Percentiles rank a stretch among this genome's conserved stretches.
Evolutionary conservation across 2,888 invertebrate genomes (phyloP).

Genomic region (Rhaphigaster nebulosa): DNA sequence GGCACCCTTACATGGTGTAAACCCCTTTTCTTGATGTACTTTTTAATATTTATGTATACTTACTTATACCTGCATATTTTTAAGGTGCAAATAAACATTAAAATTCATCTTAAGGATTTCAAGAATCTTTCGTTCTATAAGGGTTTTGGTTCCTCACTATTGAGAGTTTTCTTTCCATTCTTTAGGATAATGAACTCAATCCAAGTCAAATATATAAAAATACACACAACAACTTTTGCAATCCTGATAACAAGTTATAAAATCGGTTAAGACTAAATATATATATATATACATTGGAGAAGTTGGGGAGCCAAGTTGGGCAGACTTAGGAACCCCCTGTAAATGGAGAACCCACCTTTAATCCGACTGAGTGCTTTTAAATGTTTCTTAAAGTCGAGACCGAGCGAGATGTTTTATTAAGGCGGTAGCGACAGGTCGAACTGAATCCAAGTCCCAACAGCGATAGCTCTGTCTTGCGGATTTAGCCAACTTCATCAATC

Average conservation of each 20-base stretch:
- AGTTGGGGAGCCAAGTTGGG: not conserved
- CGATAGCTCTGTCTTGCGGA: slow-evolving; percentile 8
- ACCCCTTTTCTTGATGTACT: no score
- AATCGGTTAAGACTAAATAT: not conserved
- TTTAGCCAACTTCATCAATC: slow-evolving; percentile 11
- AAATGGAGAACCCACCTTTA: slow-evolving; percentile 17
- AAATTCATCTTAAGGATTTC: no score
- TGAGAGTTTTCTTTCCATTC: no score
- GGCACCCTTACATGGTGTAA: no score
- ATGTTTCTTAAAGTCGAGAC: slow-evolving; percentile 36
- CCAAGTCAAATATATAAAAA: not conserved
- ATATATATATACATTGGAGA: not conserved
- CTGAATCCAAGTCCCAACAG: no score
- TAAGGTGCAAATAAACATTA: no score
- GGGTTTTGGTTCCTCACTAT: no score
- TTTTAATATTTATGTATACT: no score
- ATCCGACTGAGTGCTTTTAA: slow-evolving; percentile 43
- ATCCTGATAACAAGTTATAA: not conserved
- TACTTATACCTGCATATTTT: no score
- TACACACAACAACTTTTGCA: not conserved
- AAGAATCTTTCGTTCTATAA: no score
- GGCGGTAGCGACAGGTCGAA: not conserved
- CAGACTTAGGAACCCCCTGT: not conserved
- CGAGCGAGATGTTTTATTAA: slow-evolving; percentile 24
- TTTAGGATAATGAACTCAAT: no score